Base-by-base conservation (phyloP, 2,797 vertebrate genomes). In the Cossypha dichroa region DNA sequence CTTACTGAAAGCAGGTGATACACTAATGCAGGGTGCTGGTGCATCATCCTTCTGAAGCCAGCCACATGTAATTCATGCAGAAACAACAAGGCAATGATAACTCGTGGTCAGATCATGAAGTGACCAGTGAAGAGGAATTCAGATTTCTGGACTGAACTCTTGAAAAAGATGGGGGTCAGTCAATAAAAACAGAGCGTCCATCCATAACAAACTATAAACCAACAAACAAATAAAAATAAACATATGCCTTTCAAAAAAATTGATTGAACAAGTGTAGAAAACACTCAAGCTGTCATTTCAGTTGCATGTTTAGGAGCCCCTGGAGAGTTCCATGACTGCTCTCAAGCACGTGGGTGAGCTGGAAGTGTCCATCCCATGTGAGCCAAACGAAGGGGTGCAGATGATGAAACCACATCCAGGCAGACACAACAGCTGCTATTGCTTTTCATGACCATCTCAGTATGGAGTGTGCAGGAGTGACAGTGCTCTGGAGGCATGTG, bases 371-470 rank as follows among this genome's bases (percentile, higher is more conserved):
- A 26, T 49, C 96, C 94, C 78, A 11, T n/a, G 91, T 76, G 92
- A 86, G 95, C 93, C 94, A 90, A 93, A 69, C 5, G 23, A 95
- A 81, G 80, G 40, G 41, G 86, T 33, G 94, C 4, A 76, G 93
- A 73, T 54, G 94, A 95, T 87, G 95, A 90, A 96, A 88, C 93
- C 29, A 68, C 96, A 69, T 90, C 98, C 95, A 93, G 93, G 90
- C 92, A 81, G 86, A 88, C 69, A 87, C 81, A 94, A 91, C 97
- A 97, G 97, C 96, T 97, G 91, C 95, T 98, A 98, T 98, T 98
- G 98, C 98, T 98, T 98, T 94, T 98, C 94, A 7, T 85, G 94
- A 88, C 94, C 87, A 15, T 94, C 96, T 93, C 93, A 94, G 94
- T 85, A 95, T 69, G 90, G 96, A 97, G 97, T 55, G 63, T 86